Evolutionary conservation across 2,888 invertebrate species (phyloP).

Genomic region (Peribatodes rhomboidaria): DNA sequence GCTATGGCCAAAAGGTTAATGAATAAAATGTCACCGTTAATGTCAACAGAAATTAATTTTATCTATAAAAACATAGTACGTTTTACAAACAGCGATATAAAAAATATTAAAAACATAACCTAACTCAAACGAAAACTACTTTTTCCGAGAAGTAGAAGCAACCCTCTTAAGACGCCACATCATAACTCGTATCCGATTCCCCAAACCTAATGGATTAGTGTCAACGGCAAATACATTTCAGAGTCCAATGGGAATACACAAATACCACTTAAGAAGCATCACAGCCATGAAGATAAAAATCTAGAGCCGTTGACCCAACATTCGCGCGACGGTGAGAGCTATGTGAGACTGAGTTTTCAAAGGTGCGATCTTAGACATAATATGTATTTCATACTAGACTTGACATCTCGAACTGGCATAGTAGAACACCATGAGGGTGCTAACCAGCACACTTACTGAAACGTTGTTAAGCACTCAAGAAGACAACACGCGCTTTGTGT

Average conservation of each 20-base stretch:
- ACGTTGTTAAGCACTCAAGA: no score
- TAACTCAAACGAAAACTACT: background rate
- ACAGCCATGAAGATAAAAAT: background rate
- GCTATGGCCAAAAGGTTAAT: background rate
- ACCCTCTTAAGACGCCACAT: constrained; percentile 3
- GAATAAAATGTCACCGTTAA: background rate
- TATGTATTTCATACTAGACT: no score
- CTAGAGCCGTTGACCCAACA: no score
- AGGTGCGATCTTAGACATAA: no score
- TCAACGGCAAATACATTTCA: constrained; percentile 20
- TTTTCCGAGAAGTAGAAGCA: background rate
- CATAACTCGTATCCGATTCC: constrained; percentile 11
- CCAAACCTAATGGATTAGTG: constrained; percentile 15
- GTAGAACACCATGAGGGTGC: no score
- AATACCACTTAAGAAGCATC: constrained; percentile 15
- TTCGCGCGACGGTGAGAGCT: no score
- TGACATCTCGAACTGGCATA: no score
- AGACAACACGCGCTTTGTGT: no score
- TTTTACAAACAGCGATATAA: background rate
- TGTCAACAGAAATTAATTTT: background rate
- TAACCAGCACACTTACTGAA: no score
- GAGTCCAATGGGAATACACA: constrained; percentile 12
- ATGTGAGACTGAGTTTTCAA: no score
- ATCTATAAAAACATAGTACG: background rate
- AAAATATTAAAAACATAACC: background rate